Conservation (phyloP, 1,140 invertebrate species). For the Tigriopus japonicus region DNA sequence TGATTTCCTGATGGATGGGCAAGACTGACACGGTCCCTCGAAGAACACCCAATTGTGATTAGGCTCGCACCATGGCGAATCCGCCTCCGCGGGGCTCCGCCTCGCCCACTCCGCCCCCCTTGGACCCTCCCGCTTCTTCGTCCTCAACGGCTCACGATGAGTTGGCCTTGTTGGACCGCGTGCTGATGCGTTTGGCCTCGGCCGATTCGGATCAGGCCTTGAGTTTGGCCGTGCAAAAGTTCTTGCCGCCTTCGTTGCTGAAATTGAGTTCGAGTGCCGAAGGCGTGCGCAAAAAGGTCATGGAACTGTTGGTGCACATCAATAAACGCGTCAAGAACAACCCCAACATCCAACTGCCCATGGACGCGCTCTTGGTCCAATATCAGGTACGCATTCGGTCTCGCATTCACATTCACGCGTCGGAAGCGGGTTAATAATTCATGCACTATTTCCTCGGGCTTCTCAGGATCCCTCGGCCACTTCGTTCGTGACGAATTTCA, state of each 20-base stretch:
- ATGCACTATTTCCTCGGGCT: background rate
- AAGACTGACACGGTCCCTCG: too few relatives aligned
- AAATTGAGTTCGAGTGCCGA: slow-evolving; percentile 70
- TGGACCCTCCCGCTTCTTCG: too few relatives aligned
- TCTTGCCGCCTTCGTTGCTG: slow-evolving; percentile 66
- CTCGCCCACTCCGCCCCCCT: too few relatives aligned
- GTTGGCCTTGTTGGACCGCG: slow-evolving; percentile 55
- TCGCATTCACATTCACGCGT: background rate
- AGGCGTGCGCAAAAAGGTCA: slow-evolving; percentile 65
- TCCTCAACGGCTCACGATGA: background rate
- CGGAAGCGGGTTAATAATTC: too few relatives aligned
- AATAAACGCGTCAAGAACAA: slow-evolving; percentile 71
- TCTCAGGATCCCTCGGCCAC: slow-evolving; percentile 44
- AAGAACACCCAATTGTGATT: too few relatives aligned
- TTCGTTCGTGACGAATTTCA: slow-evolving; percentile 74
- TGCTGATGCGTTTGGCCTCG: slow-evolving; percentile 66
- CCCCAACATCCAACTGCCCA: slow-evolving; percentile 59
- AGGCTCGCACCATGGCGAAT: too few relatives aligned
- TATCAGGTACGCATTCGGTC: slow-evolving; percentile 30
- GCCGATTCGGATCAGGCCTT: slow-evolving; percentile 73
- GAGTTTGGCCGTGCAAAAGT: slow-evolving; percentile 57
- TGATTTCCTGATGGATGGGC: too few relatives aligned
- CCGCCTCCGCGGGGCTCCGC: too few relatives aligned
- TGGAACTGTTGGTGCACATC: slow-evolving; percentile 80
- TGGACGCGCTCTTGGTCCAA: slow-evolving; percentile 58